Evolutionary conservation across 2,113 vertebrate genomes (phyloP).

Genomic region (Carlito syrichta): DNA sequence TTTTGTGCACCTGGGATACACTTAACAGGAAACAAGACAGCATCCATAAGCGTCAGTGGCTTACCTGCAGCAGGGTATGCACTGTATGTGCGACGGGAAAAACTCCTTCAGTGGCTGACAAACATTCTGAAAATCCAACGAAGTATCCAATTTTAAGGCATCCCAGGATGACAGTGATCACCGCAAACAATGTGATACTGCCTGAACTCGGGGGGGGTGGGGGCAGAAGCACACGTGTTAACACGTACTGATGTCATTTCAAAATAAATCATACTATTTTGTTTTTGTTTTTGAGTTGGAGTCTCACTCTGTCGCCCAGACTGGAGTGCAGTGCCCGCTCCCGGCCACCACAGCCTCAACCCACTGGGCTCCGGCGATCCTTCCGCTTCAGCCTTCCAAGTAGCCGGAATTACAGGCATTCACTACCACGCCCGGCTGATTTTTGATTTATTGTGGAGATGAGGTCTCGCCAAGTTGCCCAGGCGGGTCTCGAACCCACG

Average conservation of each 20-base stretch:
- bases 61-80: constrained; percentile 95
- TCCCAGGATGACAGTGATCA: constrained; percentile 93
- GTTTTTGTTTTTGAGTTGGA: too few relatives aligned
- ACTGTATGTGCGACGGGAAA: constrained; percentile 91
- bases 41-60: accelerated
- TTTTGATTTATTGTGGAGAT: too few relatives aligned
- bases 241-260: accelerated
- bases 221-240: background rate
- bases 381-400: too few relatives aligned
- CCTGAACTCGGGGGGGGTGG: constrained; percentile 75
- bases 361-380: too few relatives aligned
- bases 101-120: constrained; percentile 90
- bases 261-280: background rate
- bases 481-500: too few relatives aligned
- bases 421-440: too few relatives aligned
- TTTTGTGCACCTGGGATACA: accelerated
- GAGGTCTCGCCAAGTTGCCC: too few relatives aligned
- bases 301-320: too few relatives aligned
- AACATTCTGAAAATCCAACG: constrained; percentile 90
- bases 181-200: constrained; percentile 92
- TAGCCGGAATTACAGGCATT: too few relatives aligned
- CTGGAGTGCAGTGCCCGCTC: too few relatives aligned
- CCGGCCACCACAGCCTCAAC: too few relatives aligned
- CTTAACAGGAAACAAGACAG: too few relatives aligned
- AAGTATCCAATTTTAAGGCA: constrained; percentile 95